Percentiles rank a stretch among this genome's conserved stretches.
These are phyloP conservation scores for Xylota sylvarum DNA, from an alignment of 2,888 invertebrate genomes.

Conservation along the genomic window DNA sequence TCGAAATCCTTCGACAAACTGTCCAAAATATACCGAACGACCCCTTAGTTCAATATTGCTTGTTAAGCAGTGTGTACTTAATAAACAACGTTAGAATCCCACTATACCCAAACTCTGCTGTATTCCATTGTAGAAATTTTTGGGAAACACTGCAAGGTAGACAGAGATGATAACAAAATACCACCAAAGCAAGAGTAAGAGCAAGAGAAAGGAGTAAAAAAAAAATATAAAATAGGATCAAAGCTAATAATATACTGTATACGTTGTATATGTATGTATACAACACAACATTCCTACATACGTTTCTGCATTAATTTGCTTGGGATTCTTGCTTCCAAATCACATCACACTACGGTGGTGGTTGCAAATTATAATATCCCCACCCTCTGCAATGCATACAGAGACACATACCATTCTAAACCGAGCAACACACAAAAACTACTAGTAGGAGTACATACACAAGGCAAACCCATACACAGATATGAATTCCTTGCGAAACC, in stretches of 20 bases:
- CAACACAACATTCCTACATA: not conserved
- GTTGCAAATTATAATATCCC: constrained; percentile 47
- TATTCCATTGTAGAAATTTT: not conserved
- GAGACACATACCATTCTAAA: constrained; percentile 9
- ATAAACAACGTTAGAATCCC: constrained; percentile 40
- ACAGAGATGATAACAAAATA: not conserved
- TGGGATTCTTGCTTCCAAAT: not conserved
- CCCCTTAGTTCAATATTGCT: constrained; percentile 20
- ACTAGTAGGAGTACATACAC: constrained; percentile 1
- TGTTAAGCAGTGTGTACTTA: constrained; percentile 23
- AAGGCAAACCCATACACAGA: not conserved
- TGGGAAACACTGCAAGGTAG: not conserved
- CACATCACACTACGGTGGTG: not conserved
- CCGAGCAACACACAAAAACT: constrained; percentile 14
- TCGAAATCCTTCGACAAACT: too few relatives aligned
- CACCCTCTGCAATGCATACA: constrained; percentile 7
- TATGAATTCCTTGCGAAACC: not conserved
- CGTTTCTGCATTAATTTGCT: constrained; percentile 16
- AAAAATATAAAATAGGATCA: constrained; percentile 9
- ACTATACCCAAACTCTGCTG: constrained; percentile 8
- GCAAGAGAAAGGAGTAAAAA: not conserved
- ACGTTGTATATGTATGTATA: constrained; percentile 24
- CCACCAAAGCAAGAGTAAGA: not conserved
- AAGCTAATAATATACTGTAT: constrained; percentile 25
- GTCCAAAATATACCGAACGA: not conserved